A percentile compares a stretch with the other conserved stretches of the same genome.
Evolutionary conservation across 2,113 vertebrate species (phyloP).

Genomic region (Mormyrus iriodes): DNA sequence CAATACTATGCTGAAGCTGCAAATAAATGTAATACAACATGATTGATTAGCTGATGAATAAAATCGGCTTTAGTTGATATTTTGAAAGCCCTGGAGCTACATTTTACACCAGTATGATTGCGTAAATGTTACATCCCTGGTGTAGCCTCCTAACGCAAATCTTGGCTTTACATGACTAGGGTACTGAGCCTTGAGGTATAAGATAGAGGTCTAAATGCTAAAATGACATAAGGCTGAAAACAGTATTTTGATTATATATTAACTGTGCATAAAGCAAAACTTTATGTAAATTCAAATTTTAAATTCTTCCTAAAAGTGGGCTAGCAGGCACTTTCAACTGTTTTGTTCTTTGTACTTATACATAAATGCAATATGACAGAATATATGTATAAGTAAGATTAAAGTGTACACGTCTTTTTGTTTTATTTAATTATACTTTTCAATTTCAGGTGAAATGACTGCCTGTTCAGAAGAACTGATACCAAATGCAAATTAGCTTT

Average conservation of each 20-base stretch:
- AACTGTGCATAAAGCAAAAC: neutral
- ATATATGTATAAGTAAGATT: neutral
- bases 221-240: neutral
- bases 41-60: neutral
- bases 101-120: neutral
- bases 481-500: neutral
- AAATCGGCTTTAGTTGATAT: neutral
- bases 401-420: neutral
- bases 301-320: neutral
- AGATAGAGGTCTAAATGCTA: neutral
- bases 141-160: neutral
- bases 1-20: neutral
- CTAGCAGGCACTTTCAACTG: neutral
- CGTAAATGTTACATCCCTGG: neutral
- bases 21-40: neutral
- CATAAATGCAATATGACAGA: too few species aligned
- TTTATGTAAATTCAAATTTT: neutral
- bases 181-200: neutral
- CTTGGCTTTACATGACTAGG: neutral
- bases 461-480: conserved; percentile 5
- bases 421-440: neutral
- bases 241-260: neutral
- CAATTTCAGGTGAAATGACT: conserved; percentile 59
- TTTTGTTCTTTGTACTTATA: neutral
- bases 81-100: neutral